Base-by-base conservation (phyloP, 1,140 invertebrate species). In the Cotesia glomerata region DNA sequence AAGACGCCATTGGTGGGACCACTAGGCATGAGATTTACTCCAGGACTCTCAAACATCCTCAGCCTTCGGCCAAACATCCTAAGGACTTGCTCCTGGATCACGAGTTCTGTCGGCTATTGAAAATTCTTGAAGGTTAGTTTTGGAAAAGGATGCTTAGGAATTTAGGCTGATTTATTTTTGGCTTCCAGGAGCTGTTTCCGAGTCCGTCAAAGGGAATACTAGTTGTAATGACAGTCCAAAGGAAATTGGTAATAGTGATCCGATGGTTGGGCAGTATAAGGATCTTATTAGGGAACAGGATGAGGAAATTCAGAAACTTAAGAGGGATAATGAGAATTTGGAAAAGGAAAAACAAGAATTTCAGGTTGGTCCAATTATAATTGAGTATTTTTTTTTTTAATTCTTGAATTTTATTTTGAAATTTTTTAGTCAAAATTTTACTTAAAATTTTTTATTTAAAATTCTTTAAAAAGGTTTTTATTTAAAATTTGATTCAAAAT, bases 51-150 rank as follows among this genome's bases (percentile, higher is more conserved):
- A 98, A 99, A 86, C 95, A 96, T 82, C 97, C 98, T 1, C 96
- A 99, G 84, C 90, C 96, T 4, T 89, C 91, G 45, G 92, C 91
- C 11, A 94, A 92, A 82, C 87, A 92, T 74, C 88, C 95, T 5
- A 88, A 87, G 9, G 95, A 98, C 76, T 88, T 99, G 16, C 87
- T 98, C 32, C 90, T 99, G 65, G 98, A 99, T 85, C 96, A 96
- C 85, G 95, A 98, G 85, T 99, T 99, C 88, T 98, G 96, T 80
- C 92, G 92, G 80, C 86, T 98, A 9, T 95, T 95, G 77, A 96
- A 95, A 88, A 89, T 88, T 8, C 82, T 94, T 32, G 93, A 95
- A 89, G 89, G 91, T 92, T 26, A 68, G 39, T 73, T 49, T 39
- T 45, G 8, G 8, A 36, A 2, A 13, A 13, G 11, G 5, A 45